Percentiles rank a stretch among this genome's conserved stretches.
These are phyloP conservation scores for Xanthorhoe spadicearia DNA, from an alignment of 2,888 invertebrate species.

Conservation along the genomic window DNA sequence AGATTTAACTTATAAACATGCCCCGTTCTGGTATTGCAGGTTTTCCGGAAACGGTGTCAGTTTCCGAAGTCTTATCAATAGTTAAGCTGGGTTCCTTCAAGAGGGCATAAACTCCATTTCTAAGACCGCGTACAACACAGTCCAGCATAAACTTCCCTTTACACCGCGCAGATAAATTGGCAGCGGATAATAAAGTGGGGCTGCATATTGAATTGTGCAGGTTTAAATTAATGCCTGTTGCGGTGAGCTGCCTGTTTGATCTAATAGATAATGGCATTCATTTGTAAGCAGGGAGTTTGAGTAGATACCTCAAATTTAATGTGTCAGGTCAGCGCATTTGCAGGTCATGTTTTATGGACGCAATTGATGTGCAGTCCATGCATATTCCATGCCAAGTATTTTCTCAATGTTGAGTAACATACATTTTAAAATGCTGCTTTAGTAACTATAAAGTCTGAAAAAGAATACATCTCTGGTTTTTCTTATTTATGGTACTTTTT, in stretches of 20 bases:
- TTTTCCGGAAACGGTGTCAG: neutral
- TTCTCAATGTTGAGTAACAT: too few relatives aligned
- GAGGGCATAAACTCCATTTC: neutral
- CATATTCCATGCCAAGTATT: too few relatives aligned
- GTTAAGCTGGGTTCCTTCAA: neutral
- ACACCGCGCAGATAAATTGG: constrained; percentile 41
- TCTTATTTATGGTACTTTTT: too few relatives aligned
- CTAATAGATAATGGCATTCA: constrained; percentile 24
- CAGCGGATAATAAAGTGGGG: constrained; percentile 45
- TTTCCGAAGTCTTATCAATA: neutral
- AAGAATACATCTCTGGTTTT: too few relatives aligned
- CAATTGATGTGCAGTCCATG: neutral
- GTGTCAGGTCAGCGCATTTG: neutral
- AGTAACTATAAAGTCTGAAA: too few relatives aligned
- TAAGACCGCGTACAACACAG: neutral
- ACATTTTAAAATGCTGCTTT: too few relatives aligned
- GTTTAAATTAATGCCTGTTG: constrained; percentile 44
- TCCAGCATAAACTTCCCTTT: constrained; percentile 15
- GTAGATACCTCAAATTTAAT: constrained; percentile 1
- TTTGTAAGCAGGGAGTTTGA: constrained; percentile 3
- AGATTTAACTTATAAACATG: neutral
- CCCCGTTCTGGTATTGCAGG: neutral
- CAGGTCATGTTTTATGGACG: neutral
- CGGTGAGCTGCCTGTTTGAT: constrained; percentile 35
- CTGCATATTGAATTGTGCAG: constrained; percentile 41